Conservation (phyloP, 2,113 vertebrate species). For the Serinus canaria region DNA sequence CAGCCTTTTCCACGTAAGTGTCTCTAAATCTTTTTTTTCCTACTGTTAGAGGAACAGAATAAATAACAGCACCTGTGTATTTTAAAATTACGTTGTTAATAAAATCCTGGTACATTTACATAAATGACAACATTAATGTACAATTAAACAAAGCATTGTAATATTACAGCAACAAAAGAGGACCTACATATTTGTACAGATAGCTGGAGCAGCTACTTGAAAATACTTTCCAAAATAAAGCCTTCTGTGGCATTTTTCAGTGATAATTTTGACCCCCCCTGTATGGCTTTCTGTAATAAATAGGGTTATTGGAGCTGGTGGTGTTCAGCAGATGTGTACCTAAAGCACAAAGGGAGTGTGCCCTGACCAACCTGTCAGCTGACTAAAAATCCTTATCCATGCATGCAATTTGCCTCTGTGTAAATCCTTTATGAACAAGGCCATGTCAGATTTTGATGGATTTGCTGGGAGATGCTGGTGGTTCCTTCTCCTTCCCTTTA, state of each 20-base stretch:
- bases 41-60: neutral
- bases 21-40: neutral
- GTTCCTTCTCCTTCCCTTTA: neutral
- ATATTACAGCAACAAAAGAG: conserved; percentile 77
- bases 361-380: neutral
- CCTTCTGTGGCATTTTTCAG: conserved; percentile 34
- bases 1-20: neutral
- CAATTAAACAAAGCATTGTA: conserved; percentile 74
- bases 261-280: neutral
- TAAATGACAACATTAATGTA: conserved; percentile 74
- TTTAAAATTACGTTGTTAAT: conserved; percentile 77
- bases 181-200: conserved; percentile 68
- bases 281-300: conserved; percentile 67
- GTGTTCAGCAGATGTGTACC: neutral
- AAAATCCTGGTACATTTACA: conserved; percentile 80
- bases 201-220: conserved; percentile 67
- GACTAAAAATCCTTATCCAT: neutral
- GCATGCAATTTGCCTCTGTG: neutral
- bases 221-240: conserved; percentile 71
- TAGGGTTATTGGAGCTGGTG: conserved; percentile 53
- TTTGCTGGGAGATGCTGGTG: neutral
- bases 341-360: neutral
- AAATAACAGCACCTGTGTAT: conserved; percentile 25
- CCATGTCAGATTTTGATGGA: neutral
- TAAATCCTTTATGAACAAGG: neutral